These are phyloP conservation scores for Vulpes vulpes DNA, from an alignment of 2,113 vertebrate genomes.

Conservation along the genomic window DNA sequence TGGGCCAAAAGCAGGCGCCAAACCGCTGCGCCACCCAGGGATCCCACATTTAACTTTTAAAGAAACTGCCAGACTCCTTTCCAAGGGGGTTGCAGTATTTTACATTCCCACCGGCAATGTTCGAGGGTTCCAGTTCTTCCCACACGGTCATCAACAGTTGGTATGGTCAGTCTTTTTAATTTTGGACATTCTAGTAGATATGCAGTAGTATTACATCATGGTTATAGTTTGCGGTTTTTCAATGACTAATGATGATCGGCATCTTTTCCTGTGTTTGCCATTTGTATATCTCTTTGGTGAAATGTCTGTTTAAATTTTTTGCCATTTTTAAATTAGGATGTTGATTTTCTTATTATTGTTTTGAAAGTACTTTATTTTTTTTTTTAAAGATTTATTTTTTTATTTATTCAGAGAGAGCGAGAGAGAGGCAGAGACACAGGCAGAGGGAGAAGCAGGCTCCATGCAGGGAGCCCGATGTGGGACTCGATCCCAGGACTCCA, in stretches of 20 bases:
- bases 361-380: neutral
- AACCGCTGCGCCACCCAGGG: too few relatives aligned
- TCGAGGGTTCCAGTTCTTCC: neutral
- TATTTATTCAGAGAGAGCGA: too few relatives aligned
- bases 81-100: neutral
- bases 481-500: too few relatives aligned
- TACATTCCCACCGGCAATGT: neutral
- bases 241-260: neutral
- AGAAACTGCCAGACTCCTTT: neutral
- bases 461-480: too few relatives aligned
- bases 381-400: too few relatives aligned
- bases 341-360: constrained; percentile 4
- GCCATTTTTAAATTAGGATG: neutral
- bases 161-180: neutral
- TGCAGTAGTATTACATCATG: neutral
- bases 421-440: too few relatives aligned
- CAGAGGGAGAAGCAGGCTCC: too few relatives aligned
- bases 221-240: constrained; percentile 28
- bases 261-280: neutral
- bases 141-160: neutral
- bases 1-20: too few relatives aligned
- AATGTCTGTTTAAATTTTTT: neutral
- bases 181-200: neutral
- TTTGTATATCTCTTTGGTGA: neutral
- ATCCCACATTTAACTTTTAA: neutral